phyloP scores from a whole-genome alignment of 2,113 vertebrate species.

The Ursus arctos region DNA sequence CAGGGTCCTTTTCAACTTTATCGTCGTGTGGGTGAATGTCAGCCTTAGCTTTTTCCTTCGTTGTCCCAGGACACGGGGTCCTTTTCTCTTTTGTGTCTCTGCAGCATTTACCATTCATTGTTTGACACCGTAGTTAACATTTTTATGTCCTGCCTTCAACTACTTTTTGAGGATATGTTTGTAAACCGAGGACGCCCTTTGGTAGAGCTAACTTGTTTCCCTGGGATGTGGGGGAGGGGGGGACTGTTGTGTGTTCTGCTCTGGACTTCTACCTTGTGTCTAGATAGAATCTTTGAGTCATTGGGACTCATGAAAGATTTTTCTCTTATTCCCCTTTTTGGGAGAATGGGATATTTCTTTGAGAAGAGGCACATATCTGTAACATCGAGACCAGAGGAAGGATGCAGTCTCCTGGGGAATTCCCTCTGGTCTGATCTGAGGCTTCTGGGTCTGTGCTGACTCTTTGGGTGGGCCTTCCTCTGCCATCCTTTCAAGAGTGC shows the following conservation, averaged over 20 bases:
- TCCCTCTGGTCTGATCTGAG: not conserved
- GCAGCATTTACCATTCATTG: not conserved
- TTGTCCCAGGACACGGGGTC: not conserved
- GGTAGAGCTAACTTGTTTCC: not conserved
- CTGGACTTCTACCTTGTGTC: not conserved
- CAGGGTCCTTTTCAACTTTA: not conserved
- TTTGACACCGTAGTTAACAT: not conserved
- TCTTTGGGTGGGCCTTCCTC: not conserved
- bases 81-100: not conserved
- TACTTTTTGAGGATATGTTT: constrained; percentile 18
- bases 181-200: not conserved
- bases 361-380: not conserved
- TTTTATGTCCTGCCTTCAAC: not conserved
- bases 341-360: constrained; percentile 6
- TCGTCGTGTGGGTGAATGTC: not conserved
- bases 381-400: not conserved
- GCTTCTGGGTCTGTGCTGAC: not conserved
- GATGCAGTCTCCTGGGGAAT: not conserved
- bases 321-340: not conserved
- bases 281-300: not conserved
- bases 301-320: not conserved
- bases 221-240: not conserved
- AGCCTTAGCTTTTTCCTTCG: not conserved
- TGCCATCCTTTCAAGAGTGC: not conserved
- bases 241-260: not conserved